Evolutionary conservation across 2,888 invertebrate genomes (phyloP).

Genomic region (Hypercompe scribonia): DNA sequence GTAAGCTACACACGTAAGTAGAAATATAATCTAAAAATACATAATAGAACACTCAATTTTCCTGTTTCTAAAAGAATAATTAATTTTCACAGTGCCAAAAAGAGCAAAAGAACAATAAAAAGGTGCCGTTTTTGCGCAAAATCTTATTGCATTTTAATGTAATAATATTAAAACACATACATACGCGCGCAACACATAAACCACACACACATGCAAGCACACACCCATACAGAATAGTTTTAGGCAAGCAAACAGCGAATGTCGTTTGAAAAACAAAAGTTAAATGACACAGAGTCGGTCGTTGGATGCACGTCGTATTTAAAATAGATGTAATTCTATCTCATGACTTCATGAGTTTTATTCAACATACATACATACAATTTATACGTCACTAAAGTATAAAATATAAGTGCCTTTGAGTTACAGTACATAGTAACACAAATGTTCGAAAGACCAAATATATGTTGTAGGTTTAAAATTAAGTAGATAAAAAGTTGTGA

Average conservation of each 20-base stretch:
- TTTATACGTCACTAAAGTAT: background rate
- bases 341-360: conserved; percentile 5
- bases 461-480: too few relatives aligned
- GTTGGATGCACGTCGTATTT: conserved; percentile 17
- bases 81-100: background rate
- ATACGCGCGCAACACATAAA: conserved; percentile 6
- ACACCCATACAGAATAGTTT: conserved; percentile 42
- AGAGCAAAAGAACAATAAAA: background rate
- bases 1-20: too few relatives aligned
- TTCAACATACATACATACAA: background rate
- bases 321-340: conserved; percentile 16
- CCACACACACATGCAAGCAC: conserved; percentile 17
- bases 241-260: conserved; percentile 50
- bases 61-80: background rate
- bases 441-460: background rate
- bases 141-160: background rate
- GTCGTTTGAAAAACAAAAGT: conserved; percentile 68
- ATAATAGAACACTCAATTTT: background rate
- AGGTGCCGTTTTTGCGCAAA: background rate
- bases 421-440: background rate
- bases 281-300: conserved; percentile 51
- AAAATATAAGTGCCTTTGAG: background rate
- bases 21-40: too few relatives aligned
- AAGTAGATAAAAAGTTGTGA: too few relatives aligned
- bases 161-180: conserved; percentile 3